phyloP scores from a whole-genome alignment of 30 jellyfish, hydroid and myxozoan genomes.

The Turritopsis dohrnii region DNA sequence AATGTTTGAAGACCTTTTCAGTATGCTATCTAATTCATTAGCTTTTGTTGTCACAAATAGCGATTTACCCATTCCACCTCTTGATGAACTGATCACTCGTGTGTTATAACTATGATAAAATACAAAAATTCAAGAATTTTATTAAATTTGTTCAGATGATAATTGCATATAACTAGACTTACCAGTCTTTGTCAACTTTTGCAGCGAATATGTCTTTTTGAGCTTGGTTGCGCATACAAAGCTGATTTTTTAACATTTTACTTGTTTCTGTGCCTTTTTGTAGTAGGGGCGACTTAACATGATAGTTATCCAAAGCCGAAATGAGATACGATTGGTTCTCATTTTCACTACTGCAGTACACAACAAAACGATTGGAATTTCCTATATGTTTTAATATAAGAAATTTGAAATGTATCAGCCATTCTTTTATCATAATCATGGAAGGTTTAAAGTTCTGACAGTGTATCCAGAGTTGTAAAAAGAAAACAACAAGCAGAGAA shows the following conservation, averaged over 20 bases:
- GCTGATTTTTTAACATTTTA: not conserved
- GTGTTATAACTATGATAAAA: slow-evolving; percentile 34
- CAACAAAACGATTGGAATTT: slow-evolving; percentile 22
- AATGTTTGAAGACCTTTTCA: slow-evolving; percentile 5
- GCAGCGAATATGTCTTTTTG: not conserved
- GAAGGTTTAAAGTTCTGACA: too few species aligned
- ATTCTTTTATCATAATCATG: too few species aligned
- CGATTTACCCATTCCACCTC: slow-evolving; percentile 68
- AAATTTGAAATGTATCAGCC: not conserved
- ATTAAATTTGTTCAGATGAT: not conserved
- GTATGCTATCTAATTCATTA: slow-evolving; percentile 8
- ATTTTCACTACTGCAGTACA: slow-evolving; percentile 55
- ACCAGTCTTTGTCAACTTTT: slow-evolving; percentile 49
- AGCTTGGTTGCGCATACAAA: not conserved
- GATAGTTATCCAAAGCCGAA: slow-evolving; percentile 49
- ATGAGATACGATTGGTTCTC: slow-evolving; percentile 50
- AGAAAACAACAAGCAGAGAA: too few species aligned
- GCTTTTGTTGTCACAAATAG: slow-evolving; percentile 27
- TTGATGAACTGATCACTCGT: slow-evolving; percentile 46
- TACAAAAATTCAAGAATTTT: too few species aligned
- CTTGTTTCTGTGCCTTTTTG: not conserved
- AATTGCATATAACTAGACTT: not conserved
- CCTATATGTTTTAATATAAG: slow-evolving; percentile 2
- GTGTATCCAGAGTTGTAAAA: too few species aligned
- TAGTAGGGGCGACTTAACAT: not conserved